Conservation (phyloP, 2,113 vertebrate species). For the Chaenocephalus aceratus region DNA sequence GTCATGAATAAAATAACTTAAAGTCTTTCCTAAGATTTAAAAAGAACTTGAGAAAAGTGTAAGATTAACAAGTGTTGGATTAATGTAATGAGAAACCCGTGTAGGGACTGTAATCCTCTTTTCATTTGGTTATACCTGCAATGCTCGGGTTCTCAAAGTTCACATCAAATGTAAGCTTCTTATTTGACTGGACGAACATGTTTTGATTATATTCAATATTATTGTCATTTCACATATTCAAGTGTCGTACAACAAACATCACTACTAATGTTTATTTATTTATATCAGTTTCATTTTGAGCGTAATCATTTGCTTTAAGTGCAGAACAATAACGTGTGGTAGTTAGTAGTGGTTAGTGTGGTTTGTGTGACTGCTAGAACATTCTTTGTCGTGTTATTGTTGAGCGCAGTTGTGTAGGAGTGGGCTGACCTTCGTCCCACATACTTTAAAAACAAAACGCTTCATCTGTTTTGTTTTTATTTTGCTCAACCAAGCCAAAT, state of each 20-base stretch:
- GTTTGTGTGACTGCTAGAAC: not conserved
- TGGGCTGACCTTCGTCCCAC: not conserved
- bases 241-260: not conserved
- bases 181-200: not conserved
- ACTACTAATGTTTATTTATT: not conserved
- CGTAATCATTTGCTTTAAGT: slow-evolving; percentile 4
- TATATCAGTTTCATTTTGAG: not conserved
- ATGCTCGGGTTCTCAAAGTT: not conserved
- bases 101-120: slow-evolving; percentile 19
- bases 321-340: not conserved
- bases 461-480: slow-evolving; percentile 1
- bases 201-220: not conserved
- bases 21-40: not conserved
- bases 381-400: not conserved
- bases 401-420: not conserved
- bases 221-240: no score
- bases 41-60: not conserved
- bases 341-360: no score
- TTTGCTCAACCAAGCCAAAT: not conserved
- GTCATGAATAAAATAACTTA: not conserved
- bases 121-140: slow-evolving; percentile 26
- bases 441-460: not conserved
- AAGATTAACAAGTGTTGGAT: not conserved
- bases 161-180: not conserved
- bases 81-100: not conserved